Base-by-base conservation (phyloP, 2,888 invertebrate species). In the Habroteleia sp. region DNA sequence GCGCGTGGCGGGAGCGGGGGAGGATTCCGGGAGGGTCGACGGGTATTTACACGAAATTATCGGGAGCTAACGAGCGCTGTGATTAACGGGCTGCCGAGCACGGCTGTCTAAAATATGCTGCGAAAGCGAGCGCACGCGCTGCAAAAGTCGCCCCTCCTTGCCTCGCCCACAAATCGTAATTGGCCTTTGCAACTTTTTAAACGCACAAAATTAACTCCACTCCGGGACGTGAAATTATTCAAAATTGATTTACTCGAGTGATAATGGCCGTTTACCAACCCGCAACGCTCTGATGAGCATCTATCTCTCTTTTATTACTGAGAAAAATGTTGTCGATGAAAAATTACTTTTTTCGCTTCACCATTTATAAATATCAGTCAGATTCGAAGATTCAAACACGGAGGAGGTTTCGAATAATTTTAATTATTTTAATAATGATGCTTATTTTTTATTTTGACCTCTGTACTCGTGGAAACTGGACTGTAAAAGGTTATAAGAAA, bases 61-160 rank as follows among this genome's bases (percentile, higher is more conserved):
- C 82, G 78, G 80, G 78, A 82, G 81, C 80, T 79, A 82, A 83
- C 81, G 81, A 83, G 82, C 79, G 56, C 44, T 68, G 77, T 81
- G 81, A 82, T 81, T 83, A 83, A 83, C 82, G 80, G 79, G 77
- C 80, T 77, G 75, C 63, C 56, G 44, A 56, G 62, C 48, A 62
- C 56, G 66, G 66, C 71, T 52, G 58, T 46, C 65, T 72, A 73
- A 73, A 74, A 62, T 74, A 41, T 42, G 60, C 16, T 52, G 33
- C 39, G 52, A 52, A 60, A 52, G 54, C 44, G 44, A 63, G 58
- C 68, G 62, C 76, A 58, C 69, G 74, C 44, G 74, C 63, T 69
- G 23, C 68, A 39, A 48, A 52, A 39, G 29, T 54, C 44, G 41
- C 50, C 41, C 42, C 48, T 14, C 50, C 41, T 71, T 50, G 29